Conservation (phyloP, 2,797 vertebrate genomes). For the Calcarius lapponicus region DNA sequence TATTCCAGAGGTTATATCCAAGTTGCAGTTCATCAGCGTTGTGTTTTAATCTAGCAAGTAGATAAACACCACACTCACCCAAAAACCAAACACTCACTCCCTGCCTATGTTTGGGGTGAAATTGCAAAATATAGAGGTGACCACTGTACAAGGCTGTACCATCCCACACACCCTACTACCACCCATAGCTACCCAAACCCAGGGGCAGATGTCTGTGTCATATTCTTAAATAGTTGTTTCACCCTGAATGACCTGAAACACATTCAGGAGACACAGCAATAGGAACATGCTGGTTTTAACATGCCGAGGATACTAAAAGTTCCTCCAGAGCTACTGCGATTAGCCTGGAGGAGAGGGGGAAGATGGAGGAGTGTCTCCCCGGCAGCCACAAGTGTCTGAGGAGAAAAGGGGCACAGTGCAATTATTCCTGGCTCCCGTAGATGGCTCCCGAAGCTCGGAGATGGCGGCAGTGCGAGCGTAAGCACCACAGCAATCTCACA, state of each 20-base stretch:
- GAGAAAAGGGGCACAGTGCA: not conserved
- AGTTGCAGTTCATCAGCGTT: not conserved
- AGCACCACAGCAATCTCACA: not conserved
- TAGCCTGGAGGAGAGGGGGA: not conserved
- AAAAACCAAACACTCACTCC: not conserved
- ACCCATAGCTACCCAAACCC: not conserved
- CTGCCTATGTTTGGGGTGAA: not conserved
- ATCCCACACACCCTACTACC: not conserved
- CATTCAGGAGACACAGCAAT: not conserved
- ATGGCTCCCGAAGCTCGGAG: not conserved
- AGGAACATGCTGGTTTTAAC: not conserved
- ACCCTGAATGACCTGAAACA: not conserved
- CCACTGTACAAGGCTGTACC: not conserved
- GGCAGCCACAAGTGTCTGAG: not conserved
- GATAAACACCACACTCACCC: not conserved
- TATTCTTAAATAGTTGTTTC: not conserved
- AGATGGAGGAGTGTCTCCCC: not conserved
- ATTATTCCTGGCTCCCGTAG: not conserved
- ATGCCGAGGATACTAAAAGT: not conserved
- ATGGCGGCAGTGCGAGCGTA: not conserved
- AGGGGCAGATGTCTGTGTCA: not conserved
- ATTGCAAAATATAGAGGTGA: not conserved
- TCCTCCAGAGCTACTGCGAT: not conserved
- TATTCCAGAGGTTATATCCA: not conserved
- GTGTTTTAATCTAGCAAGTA: not conserved